A percentile compares a stretch with the other conserved stretches of the same genome.
Evolutionary conservation across 2,113 vertebrate genomes (phyloP).

Genomic region (Laticauda colubrina): DNA sequence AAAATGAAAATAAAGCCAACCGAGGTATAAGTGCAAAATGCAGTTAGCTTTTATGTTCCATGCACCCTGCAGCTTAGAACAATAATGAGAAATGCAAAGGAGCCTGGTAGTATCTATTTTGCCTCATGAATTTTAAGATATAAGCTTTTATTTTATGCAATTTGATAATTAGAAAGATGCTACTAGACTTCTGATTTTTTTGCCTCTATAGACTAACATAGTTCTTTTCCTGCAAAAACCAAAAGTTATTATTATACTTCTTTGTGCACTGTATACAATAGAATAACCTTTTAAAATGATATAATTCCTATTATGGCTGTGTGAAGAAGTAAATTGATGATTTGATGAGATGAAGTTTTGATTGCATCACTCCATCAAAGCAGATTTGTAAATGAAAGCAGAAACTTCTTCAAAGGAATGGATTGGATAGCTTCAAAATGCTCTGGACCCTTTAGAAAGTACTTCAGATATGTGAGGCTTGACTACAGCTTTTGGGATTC

Average conservation of each 20-base stretch:
- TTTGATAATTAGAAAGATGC: background rate
- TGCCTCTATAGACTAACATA: background rate
- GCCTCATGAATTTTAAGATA: background rate
- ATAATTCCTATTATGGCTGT: background rate
- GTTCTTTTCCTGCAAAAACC: background rate
- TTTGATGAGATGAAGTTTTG: background rate
- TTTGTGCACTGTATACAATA: background rate
- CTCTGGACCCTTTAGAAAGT: background rate
- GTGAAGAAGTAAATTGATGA: background rate
- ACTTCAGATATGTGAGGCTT: background rate
- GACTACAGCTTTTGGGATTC: background rate
- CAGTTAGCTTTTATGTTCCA: slow-evolving; percentile 15
- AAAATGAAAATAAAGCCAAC: background rate
- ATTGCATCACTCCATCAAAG: background rate
- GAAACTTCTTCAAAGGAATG: background rate
- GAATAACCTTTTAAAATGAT: background rate
- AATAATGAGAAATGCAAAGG: background rate
- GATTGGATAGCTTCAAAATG: background rate
- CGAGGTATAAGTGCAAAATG: background rate
- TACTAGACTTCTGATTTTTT: background rate
- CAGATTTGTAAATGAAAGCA: background rate
- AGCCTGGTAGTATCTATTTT: background rate
- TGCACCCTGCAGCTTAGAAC: background rate
- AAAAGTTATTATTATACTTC: background rate
- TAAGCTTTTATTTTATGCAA: background rate